phyloP scores from a whole-genome alignment of 2,888 invertebrate genomes.

The Hirtodrosophila trivittata region DNA sequence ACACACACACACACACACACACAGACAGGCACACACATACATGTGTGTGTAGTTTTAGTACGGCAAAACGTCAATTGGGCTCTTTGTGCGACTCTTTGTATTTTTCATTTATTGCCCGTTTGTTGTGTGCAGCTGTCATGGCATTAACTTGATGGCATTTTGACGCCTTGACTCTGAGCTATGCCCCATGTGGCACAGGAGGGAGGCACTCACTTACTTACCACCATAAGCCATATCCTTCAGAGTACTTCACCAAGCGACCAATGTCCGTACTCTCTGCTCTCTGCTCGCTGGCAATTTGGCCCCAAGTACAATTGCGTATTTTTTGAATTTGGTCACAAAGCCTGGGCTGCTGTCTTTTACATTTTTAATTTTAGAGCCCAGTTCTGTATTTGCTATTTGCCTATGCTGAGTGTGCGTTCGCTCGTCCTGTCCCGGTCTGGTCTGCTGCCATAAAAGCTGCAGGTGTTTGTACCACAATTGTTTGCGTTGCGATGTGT shows the following conservation, averaged over 20 bases:
- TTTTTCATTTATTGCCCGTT: conserved; percentile 27
- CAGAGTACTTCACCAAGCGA: too few species aligned
- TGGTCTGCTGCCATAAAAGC: conserved; percentile 44
- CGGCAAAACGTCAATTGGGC: conserved; percentile 34
- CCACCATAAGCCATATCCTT: too few species aligned
- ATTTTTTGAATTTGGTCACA: conserved; percentile 37
- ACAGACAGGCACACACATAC: background rate
- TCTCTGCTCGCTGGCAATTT: conserved; percentile 23
- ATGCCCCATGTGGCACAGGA: conserved; percentile 1
- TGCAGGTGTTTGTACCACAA: conserved; percentile 26
- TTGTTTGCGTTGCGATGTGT: conserved; percentile 20
- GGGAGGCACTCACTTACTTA: background rate
- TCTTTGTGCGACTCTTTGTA: conserved; percentile 22
- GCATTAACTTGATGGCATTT: conserved; percentile 38
- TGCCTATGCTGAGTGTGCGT: conserved; percentile 50
- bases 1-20: background rate
- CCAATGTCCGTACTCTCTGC: too few species aligned
- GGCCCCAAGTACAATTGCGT: conserved; percentile 15
- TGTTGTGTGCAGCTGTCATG: conserved; percentile 24
- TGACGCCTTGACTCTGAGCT: conserved; percentile 31
- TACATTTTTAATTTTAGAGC: conserved; percentile 66
- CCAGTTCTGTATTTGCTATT: conserved; percentile 56
- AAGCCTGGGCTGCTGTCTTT: conserved; percentile 31
- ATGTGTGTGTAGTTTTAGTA: too few species aligned
- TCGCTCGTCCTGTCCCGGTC: conserved; percentile 12